Evolutionary conservation across 2,113 vertebrate genomes (phyloP), one percentile per base, ranked within the genome.

Genomic region (Steatornis caripensis): DNA sequence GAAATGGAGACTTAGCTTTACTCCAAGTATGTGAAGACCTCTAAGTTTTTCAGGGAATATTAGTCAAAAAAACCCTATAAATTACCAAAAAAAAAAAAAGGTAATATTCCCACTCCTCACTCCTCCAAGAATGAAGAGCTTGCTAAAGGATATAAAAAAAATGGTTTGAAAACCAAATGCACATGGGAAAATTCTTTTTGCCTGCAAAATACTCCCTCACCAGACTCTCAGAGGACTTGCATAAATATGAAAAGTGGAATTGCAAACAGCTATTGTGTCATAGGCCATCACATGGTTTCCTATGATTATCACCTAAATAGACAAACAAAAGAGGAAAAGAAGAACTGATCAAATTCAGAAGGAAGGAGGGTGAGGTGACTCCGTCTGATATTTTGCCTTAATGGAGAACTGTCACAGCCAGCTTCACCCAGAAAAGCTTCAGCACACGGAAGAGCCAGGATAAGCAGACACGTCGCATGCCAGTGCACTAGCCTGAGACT

Each of bases 251-350:
- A 65, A 89, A 77, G 46, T 54, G 60, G 51, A 89, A 91, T 32
- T 81, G 51, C 51, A 62, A 77, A 43, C 60, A 89, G 77, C 43
- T 94, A 64, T 54, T 32, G 64, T 94, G 77, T 89, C 90, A 89
- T 14, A 66, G 84, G 51, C 72, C 74, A 69, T 84, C 77, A 54
- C 23, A 49, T 12, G 18, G 27, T 43, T 58, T 78, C 68, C 69
- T 58, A 16, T 74, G 45, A 84, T 84, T 86, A 91, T 74, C 48
- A 61, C 58, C 58, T 87, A 87, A 94, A 60, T 14, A 85, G 49
- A 57, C 4, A 37, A 74, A 88, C 27, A 79, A 78, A 80, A 84
- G n/a, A 23, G 10, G 13, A 19, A 34, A 72, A 83, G 30, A 57
- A 20, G 43, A 46, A 74, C 17, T 55, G 7, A 80, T 32, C 57